Base-by-base conservation (phyloP, 2,113 vertebrate species). In the Hydropotes inermis region DNA sequence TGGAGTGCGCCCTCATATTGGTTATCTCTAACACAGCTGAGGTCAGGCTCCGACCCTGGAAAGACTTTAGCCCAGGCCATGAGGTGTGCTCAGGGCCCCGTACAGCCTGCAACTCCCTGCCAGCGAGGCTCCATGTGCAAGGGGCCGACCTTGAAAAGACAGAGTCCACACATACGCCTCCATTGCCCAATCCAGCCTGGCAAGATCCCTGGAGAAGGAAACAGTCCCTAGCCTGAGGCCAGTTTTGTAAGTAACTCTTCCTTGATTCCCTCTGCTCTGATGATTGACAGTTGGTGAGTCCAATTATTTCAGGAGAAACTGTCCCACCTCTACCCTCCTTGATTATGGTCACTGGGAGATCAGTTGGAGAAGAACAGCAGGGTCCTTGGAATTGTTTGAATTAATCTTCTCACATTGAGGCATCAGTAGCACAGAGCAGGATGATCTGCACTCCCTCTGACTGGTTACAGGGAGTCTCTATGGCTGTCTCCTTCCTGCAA, bases 121-220 rank as follows among this genome's bases (percentile, higher is more conserved):
- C 39, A 55, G 15, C 0, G 0, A 7, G 1, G 12, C 28, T 23
- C 27, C 1, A 9, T 7, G 8, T 39, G 7, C 33, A 64, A 93
- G 13, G 6, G 3, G 13, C 43, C 1, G 7, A 36, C 12, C 39
- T 50, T n/a, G 36, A 13, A 55, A n/a, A 12, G 25, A 28, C 8
- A 60, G 2, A 14, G 15, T 19, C 47, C 43, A n/a, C 33, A 15
- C 13, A 16, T 3, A 2, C 9, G 39, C 23, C 28, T 57, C 54
- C 23, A 39, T 74, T 33, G 28, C 47, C 39, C 33, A 74, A 45
- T 11, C 8, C 43, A 79, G 50, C 64, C 15, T 11, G 30, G 15
- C 10, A 47, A 60, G 64, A 81, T 1, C 39, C 7, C 39, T 5
- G 3, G 50, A 84, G 13, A 27, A 15, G n/a, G 43, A 33, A 12